These are phyloP conservation scores for Blomia tropicalis DNA, from an alignment of 2,888 invertebrate species.

Conservation along the genomic window DNA sequence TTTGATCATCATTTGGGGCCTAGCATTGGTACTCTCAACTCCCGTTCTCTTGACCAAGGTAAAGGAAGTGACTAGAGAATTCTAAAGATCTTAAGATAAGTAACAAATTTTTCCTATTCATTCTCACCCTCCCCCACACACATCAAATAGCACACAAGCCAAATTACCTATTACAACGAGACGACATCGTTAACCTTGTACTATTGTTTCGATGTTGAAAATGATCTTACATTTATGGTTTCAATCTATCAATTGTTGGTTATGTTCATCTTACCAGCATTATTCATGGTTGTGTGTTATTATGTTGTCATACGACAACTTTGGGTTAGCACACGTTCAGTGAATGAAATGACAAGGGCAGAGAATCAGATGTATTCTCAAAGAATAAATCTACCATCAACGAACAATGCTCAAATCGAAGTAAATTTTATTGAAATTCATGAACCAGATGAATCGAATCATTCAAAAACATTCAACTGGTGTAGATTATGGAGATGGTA, in stretches of 20 bases:
- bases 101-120: not conserved
- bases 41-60: constrained; percentile 30
- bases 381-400: not conserved
- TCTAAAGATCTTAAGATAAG: no score
- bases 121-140: not conserved
- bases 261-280: constrained; percentile 36
- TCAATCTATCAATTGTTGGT: constrained; percentile 37
- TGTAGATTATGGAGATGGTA: not conserved
- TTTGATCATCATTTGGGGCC: constrained; percentile 28
- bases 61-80: no score
- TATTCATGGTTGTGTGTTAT: constrained; percentile 37
- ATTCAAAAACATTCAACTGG: no score
- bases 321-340: constrained; percentile 37
- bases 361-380: constrained; percentile 10
- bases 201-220: constrained; percentile 31
- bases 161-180: constrained; percentile 32
- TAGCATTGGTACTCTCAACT: constrained; percentile 28
- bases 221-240: constrained; percentile 31
- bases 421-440: not conserved
- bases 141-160: constrained; percentile 29
- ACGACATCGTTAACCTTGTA: constrained; percentile 31
- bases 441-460: not conserved
- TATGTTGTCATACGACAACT: constrained; percentile 37
- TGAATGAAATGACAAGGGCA: constrained; percentile 34
- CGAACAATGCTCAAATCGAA: not conserved